A percentile compares a stretch with the other conserved stretches of the same genome.
These are phyloP conservation scores for Archaeoteleia sp. DNA, from an alignment of 2,888 invertebrate genomes.

Conservation along the genomic window DNA sequence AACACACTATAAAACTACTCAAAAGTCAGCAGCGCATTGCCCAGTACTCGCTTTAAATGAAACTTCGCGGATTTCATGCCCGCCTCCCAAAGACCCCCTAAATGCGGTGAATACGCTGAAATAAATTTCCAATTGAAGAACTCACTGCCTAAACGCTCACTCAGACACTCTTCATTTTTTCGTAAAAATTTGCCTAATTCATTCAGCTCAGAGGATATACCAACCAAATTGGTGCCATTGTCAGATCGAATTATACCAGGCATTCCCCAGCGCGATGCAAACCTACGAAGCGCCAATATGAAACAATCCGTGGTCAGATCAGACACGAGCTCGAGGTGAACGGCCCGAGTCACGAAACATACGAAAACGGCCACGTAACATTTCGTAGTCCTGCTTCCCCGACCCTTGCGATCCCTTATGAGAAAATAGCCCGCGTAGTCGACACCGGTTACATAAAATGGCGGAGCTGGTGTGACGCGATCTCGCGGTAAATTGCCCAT, in stretches of 20 bases:
- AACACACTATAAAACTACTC: background rate
- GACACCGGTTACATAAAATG: slow-evolving; percentile 49
- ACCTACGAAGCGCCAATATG: slow-evolving; percentile 55
- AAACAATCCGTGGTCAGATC: slow-evolving; percentile 55
- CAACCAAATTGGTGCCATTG: slow-evolving; percentile 58
- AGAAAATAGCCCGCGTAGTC: slow-evolving; percentile 56
- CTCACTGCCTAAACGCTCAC: background rate
- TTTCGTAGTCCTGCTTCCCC: slow-evolving; percentile 47
- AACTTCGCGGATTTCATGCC: slow-evolving; percentile 30
- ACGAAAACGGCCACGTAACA: slow-evolving; percentile 51
- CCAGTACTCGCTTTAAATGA: no score
- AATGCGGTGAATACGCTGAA: slow-evolving; percentile 41
- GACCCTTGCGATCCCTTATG: slow-evolving; percentile 43
- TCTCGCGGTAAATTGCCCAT: slow-evolving; percentile 59
- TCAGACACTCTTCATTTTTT: slow-evolving; percentile 1
- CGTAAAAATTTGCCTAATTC: slow-evolving; percentile 9
- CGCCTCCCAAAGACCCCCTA: slow-evolving; percentile 57
- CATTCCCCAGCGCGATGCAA: slow-evolving; percentile 55
- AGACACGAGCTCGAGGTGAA: slow-evolving; percentile 59
- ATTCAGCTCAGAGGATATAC: slow-evolving; percentile 17
- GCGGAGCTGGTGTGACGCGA: slow-evolving; percentile 41
- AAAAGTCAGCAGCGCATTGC: no score
- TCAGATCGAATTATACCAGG: slow-evolving; percentile 53
- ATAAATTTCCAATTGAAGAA: slow-evolving; percentile 1
- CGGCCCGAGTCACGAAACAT: slow-evolving; percentile 56